A percentile compares a stretch with the other conserved stretches of the same genome.
These are phyloP conservation scores for Cephalopachus bancanus DNA, from an alignment of 2,797 vertebrate species.

Conservation along the genomic window DNA sequence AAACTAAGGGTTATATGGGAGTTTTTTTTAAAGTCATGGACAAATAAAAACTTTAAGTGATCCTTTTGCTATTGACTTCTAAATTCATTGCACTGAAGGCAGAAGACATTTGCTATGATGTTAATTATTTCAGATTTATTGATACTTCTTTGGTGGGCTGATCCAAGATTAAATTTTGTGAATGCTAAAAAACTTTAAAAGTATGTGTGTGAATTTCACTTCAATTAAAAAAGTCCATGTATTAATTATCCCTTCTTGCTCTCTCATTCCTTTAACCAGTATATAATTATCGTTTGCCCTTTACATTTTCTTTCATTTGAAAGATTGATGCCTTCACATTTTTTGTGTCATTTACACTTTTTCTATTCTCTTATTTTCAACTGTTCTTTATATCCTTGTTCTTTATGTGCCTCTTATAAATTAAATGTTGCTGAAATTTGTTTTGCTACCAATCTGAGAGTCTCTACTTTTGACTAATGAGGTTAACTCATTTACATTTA, in stretches of 20 bases:
- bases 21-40: neutral
- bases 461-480: neutral
- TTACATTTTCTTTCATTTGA: neutral
- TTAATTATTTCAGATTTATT: slow-evolving; percentile 19
- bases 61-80: neutral
- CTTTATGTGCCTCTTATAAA: neutral
- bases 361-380: neutral
- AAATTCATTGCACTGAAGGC: neutral
- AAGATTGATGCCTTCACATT: neutral
- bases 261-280: neutral
- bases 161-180: neutral
- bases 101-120: neutral
- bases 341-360: neutral
- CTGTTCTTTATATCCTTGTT: neutral
- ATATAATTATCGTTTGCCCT: neutral
- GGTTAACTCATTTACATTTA: neutral
- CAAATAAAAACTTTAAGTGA: neutral
- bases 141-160: neutral
- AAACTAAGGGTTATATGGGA: neutral
- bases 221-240: neutral
- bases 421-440: neutral
- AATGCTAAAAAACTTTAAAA: neutral
- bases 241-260: neutral
- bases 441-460: neutral
- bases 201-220: neutral